Conservation (phyloP, 2,888 invertebrate genomes). For the Eupithecia inturbata region DNA sequence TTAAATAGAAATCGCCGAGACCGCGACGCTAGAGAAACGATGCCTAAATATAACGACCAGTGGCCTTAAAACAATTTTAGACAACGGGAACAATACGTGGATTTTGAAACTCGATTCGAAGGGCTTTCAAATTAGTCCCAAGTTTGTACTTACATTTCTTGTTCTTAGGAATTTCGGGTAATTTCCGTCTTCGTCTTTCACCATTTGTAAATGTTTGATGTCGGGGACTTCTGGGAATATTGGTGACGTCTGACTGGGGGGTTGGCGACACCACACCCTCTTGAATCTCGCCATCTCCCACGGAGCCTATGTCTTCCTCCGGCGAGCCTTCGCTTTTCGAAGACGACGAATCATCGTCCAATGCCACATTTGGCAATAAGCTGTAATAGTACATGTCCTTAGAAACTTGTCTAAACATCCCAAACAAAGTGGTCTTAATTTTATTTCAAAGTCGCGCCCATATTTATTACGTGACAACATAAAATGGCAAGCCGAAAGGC, state of each 20-base stretch:
- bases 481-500: slow-evolving; percentile 30
- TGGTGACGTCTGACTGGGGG: slow-evolving; percentile 61
- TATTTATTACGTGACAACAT: slow-evolving; percentile 51
- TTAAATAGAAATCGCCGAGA: slow-evolving; percentile 41
- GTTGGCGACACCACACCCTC: slow-evolving; percentile 62
- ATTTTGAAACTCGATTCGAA: neutral
- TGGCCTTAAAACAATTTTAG: slow-evolving; percentile 1
- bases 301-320: slow-evolving; percentile 84
- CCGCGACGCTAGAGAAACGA: slow-evolving; percentile 18
- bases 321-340: slow-evolving; percentile 89
- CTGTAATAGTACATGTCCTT: slow-evolving; percentile 71
- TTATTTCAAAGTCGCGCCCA: slow-evolving; percentile 30
- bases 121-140: neutral
- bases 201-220: slow-evolving; percentile 73
- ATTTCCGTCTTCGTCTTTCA: slow-evolving; percentile 90
- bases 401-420: slow-evolving; percentile 11
- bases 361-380: slow-evolving; percentile 92
- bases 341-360: slow-evolving; percentile 92
- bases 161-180: slow-evolving; percentile 95
- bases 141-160: slow-evolving; percentile 89
- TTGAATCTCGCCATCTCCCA: slow-evolving; percentile 81
- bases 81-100: neutral
- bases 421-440: neutral
- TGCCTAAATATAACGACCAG: neutral
- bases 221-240: slow-evolving; percentile 67